These are phyloP conservation scores for Carassius auratus DNA, from an alignment of 2,113 vertebrate species.

Conservation along the genomic window DNA sequence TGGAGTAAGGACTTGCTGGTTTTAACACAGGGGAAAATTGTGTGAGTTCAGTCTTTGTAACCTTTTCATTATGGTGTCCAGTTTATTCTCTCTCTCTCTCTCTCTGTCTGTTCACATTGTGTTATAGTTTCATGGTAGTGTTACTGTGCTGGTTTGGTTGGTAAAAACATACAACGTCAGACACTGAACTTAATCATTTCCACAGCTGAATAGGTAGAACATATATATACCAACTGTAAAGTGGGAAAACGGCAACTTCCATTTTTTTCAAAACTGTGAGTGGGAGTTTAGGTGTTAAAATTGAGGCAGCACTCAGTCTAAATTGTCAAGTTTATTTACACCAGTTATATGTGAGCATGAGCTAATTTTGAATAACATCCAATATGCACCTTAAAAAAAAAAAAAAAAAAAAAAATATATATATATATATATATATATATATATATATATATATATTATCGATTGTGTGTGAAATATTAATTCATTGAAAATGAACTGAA, in stretches of 20 bases:
- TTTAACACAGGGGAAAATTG: constrained; percentile 4
- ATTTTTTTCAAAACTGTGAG: background rate
- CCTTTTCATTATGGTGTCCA: constrained; percentile 15
- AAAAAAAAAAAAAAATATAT: no score
- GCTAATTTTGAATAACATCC: no score
- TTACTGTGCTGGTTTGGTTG: background rate
- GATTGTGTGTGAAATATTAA: no score
- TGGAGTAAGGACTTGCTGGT: background rate
- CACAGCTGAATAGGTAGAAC: background rate
- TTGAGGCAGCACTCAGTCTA: background rate
- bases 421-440: no score
- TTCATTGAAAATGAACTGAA: no score
- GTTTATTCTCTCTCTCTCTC: background rate
- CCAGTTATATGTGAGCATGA: background rate
- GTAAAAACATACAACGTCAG: background rate
- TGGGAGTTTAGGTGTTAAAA: background rate
- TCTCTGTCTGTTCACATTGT: background rate
- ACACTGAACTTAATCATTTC: background rate
- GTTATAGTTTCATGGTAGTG: background rate
- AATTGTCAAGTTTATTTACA: background rate
- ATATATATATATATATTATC: no score
- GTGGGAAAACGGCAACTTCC: background rate
- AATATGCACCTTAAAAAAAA: no score
- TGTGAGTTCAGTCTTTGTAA: background rate
- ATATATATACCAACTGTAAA: background rate